These are phyloP conservation scores for Hydrochoerus hydrochaeris DNA, from an alignment of 2,113 vertebrate species.

Conservation along the genomic window DNA sequence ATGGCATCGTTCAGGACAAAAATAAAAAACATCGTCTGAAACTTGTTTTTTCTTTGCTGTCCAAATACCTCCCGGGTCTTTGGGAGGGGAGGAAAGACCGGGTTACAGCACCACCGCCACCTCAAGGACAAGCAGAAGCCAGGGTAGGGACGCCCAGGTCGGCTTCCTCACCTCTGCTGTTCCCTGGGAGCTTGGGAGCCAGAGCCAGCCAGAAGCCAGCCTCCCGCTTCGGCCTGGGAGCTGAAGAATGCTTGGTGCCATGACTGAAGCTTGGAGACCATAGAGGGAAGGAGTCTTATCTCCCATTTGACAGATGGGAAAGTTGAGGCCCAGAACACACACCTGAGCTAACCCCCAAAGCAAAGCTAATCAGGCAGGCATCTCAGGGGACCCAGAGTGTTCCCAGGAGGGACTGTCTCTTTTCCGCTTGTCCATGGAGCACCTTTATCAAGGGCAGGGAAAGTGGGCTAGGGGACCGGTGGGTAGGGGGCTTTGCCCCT, in stretches of 20 bases:
- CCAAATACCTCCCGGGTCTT: slow-evolving; percentile 60
- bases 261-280: rapidly evolving
- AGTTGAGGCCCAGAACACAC: background rate
- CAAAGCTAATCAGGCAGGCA: background rate
- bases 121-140: background rate
- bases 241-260: background rate
- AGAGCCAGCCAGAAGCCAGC: background rate
- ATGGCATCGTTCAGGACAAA: slow-evolving; percentile 61
- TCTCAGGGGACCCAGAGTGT: background rate
- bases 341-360: background rate
- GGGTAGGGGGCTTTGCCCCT: background rate
- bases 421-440: slow-evolving; percentile 14
- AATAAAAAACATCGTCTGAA: slow-evolving; percentile 62
- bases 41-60: slow-evolving; percentile 22
- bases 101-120: background rate
- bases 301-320: background rate
- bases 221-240: background rate
- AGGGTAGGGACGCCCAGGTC: rapidly evolving
- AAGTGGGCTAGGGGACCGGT: background rate
- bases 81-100: background rate
- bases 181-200: too few relatives aligned
- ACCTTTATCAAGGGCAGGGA: background rate
- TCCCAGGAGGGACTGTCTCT: background rate
- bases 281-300: background rate
- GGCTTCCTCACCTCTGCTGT: background rate